These are phyloP conservation scores for Heliconius sara DNA, from an alignment of 2,888 invertebrate species.

Conservation along the genomic window DNA sequence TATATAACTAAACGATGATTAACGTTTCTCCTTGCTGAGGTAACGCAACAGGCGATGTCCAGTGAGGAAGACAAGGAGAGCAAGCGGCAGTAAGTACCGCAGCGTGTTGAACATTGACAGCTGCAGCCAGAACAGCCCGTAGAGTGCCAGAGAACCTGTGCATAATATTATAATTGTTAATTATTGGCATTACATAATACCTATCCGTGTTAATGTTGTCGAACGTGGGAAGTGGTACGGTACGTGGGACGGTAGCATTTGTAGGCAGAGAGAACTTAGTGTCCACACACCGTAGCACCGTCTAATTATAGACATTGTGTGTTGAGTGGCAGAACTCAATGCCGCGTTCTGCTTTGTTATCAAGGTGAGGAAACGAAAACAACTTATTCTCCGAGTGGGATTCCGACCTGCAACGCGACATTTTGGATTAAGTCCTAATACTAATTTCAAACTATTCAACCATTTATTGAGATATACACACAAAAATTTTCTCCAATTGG, in stretches of 20 bases:
- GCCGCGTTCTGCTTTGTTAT: too few species aligned
- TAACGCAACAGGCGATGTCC: constrained; percentile 95
- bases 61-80: constrained; percentile 94
- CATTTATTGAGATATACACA: too few species aligned
- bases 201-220: background rate
- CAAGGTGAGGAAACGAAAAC: too few species aligned
- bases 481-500: too few species aligned
- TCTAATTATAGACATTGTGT: too few species aligned
- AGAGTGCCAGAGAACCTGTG: constrained; percentile 92
- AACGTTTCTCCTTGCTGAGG: constrained; percentile 71
- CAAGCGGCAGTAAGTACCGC: constrained; percentile 93
- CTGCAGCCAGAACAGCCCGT: constrained; percentile 95
- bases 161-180: background rate
- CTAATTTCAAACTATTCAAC: too few species aligned
- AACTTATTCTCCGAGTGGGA: too few species aligned
- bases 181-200: background rate
- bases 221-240: background rate
- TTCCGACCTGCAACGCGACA: too few species aligned
- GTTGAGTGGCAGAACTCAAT: too few species aligned
- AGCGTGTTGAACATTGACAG: constrained; percentile 98
- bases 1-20: constrained; percentile 13
- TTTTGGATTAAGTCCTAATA: too few species aligned
- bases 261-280: too few species aligned
- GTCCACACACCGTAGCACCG: too few species aligned
- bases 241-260: background rate